Evolutionary conservation across 2,888 invertebrate genomes (phyloP).

Genomic region (Autographa pulchrina): DNA sequence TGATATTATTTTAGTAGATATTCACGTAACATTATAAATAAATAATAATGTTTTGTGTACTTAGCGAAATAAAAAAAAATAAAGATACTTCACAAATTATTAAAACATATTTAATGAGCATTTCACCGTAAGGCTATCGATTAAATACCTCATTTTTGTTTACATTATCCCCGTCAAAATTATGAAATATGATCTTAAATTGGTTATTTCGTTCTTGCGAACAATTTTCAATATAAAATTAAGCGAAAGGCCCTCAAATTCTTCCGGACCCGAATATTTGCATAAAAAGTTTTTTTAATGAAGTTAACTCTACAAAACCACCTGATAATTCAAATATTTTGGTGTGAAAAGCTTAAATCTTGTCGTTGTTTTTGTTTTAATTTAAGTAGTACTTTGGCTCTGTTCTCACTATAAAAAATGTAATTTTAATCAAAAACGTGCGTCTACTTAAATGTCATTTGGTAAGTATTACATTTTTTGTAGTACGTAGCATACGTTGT

Average conservation of each 20-base stretch:
- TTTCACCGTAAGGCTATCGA: neutral
- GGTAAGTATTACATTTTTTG: too few species aligned
- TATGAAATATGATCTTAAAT: neutral
- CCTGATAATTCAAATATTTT: neutral
- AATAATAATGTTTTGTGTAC: too few species aligned
- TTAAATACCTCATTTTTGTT: neutral
- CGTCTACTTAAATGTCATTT: too few species aligned
- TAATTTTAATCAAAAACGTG: too few species aligned
- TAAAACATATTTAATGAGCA: too few species aligned
- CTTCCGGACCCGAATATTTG: neutral
- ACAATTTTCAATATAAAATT: neutral
- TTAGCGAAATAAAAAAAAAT: too few species aligned
- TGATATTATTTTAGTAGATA: too few species aligned
- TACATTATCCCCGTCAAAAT: neutral
- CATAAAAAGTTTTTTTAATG: neutral
- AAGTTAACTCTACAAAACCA: conserved; percentile 2
- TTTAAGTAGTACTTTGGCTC: neutral
- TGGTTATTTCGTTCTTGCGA: neutral
- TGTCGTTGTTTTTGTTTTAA: neutral
- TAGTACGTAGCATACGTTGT: too few species aligned
- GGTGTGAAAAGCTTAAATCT: neutral
- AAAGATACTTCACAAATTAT: too few species aligned
- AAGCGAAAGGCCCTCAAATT: conserved; percentile 1
- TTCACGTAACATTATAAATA: too few species aligned
- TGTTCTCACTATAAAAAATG: too few species aligned